Evolutionary conservation across 2,797 vertebrate species (phyloP).

Genomic region (Sternarchorhynchus goeldii): DNA sequence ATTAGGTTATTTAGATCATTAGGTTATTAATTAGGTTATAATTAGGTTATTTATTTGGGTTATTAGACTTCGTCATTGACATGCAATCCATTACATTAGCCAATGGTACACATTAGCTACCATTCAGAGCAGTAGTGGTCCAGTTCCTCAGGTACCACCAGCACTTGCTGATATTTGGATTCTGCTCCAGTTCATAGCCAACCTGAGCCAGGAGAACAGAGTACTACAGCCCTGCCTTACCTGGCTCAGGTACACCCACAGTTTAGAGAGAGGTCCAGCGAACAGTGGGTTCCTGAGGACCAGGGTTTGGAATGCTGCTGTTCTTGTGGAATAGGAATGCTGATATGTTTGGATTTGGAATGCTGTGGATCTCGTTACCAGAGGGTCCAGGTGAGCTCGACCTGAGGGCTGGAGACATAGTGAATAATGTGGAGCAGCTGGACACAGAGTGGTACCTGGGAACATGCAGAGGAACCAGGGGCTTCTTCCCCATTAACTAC

Average conservation of each 20-base stretch:
- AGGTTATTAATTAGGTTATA: no score
- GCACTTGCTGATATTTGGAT: background rate
- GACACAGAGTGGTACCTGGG: slow-evolving; percentile 91
- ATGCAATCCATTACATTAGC: no score
- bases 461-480: slow-evolving; percentile 79
- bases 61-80: no score
- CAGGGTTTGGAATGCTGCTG: background rate
- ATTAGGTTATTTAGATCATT: no score
- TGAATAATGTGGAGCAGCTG: slow-evolving; percentile 85
- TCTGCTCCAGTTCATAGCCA: background rate
- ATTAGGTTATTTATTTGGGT: no score
- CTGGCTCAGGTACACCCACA: background rate
- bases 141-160: no score
- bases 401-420: slow-evolving; percentile 84
- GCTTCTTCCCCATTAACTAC: slow-evolving; percentile 88
- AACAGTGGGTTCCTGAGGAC: background rate
- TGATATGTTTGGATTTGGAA: background rate
- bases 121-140: no score
- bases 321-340: background rate
- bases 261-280: background rate
- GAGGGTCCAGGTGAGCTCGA: slow-evolving; percentile 86
- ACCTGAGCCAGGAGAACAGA: background rate
- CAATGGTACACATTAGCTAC: no score
- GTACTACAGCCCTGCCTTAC: background rate
- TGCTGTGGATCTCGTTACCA: slow-evolving; percentile 55